These are phyloP conservation scores for Chrosomus eos DNA, from an alignment of 2,797 vertebrate species.

Conservation along the genomic window DNA sequence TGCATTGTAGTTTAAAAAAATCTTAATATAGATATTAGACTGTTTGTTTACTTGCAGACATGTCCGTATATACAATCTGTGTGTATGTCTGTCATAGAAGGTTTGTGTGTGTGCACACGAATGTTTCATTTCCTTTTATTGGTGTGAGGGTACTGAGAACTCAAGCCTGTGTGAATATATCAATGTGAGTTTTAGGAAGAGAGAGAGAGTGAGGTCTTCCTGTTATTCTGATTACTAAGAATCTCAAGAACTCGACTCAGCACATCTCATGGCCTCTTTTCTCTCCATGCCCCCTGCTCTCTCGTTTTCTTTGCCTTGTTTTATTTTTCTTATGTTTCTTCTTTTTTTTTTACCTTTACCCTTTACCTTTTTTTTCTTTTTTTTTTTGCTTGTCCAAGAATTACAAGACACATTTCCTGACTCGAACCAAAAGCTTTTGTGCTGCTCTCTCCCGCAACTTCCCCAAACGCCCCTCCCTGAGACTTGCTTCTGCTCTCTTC, in stretches of 20 bases:
- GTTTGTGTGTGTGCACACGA: constrained; percentile 24
- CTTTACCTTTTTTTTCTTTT: not conserved
- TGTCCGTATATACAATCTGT: not conserved
- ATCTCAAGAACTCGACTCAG: constrained; percentile 77
- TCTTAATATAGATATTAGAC: not conserved
- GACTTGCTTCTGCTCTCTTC: constrained; percentile 21
- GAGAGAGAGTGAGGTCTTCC: constrained; percentile 69
- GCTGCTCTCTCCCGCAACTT: constrained; percentile 67
- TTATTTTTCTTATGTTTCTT: too few relatives aligned
- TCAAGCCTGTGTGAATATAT: constrained; percentile 32
- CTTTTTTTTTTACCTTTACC: not conserved
- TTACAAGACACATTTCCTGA: constrained; percentile 76
- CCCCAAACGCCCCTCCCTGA: constrained; percentile 59
- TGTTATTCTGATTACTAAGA: constrained; percentile 78
- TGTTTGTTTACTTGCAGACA: constrained; percentile 1
- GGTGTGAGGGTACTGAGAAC: constrained; percentile 53
- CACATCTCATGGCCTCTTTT: constrained; percentile 61
- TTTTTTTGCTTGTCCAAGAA: constrained; percentile 70
- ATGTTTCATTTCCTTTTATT: constrained; percentile 50
- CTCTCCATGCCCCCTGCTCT: constrained; percentile 16
- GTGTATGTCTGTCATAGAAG: not conserved
- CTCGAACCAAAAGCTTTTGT: constrained; percentile 68
- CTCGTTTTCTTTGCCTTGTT: not conserved
- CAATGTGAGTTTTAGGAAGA: constrained; percentile 30
- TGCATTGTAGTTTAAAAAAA: not conserved